Evolutionary conservation across 2,797 vertebrate genomes (phyloP), one percentile per base, ranked within the genome.

Genomic region (Ateles fusciceps): DNA sequence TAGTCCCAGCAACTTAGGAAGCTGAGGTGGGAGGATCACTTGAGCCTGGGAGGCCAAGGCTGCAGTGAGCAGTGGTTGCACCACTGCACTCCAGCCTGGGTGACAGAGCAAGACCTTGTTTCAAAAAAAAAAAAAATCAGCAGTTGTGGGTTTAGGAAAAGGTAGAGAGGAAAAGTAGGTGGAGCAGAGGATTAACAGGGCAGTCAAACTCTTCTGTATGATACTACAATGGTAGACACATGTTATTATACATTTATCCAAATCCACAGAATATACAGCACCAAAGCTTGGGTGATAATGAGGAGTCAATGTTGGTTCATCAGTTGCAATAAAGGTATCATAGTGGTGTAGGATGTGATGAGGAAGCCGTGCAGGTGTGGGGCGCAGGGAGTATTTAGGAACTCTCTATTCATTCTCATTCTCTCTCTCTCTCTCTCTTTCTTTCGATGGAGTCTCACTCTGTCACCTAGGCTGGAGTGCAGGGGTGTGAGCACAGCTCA

Each of bases 171-270:
- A 36, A 55, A 30, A 81, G 36, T 2, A 74, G 21, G n/a, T 48
- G 21, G 28, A 52, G 24, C 36, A 84, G 30, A 81, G 68, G 12
- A 87, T 24, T 81, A 44, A 81, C 79, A 75, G 5, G 52, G 75
- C 81, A 96, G 92, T 81, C 39, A 81, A 83, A 83, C 15, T 74
- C 87, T 83, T 95, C 61, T 91, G 5, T 89, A 89, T 91, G 64
- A 30, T 39, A 52, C 11, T 46, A 89, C 79, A 44, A 21, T 22
- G 55, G 71, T 89, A 48, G 17, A 44, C 17, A 90, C 0, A 26
- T 33, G 9, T 83, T 33, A 59, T 72, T 57, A 57, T 55, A 71
- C 36, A 71, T 92, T 83, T 84, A 42, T 84, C 46, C 46, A 94
- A 64, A 94, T 14, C 30, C 8, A 76, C 1, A 84, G 44, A 72